Evolutionary conservation across 2,888 invertebrate genomes (phyloP).

Genomic region (Neoaliturus tenellus): DNA sequence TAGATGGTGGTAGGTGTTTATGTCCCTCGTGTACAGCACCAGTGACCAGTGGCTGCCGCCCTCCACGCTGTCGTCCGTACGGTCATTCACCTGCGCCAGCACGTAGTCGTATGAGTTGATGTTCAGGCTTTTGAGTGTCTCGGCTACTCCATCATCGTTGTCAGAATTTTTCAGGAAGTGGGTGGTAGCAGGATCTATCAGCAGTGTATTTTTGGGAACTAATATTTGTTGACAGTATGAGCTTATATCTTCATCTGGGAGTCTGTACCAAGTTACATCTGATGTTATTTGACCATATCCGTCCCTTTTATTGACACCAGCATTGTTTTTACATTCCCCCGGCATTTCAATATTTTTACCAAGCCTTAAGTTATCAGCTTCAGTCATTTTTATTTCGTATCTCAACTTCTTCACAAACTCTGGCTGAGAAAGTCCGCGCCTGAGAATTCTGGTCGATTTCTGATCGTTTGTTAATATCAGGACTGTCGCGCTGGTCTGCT

Average conservation of each 20-base stretch:
- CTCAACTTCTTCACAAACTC: not conserved
- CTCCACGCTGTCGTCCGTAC: not conserved
- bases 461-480: not conserved
- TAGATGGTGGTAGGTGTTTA: not conserved
- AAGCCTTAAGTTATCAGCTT: not conserved
- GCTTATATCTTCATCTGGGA: not conserved
- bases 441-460: not conserved
- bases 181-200: not conserved
- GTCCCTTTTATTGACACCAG: too few species aligned
- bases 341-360: not conserved
- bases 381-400: not conserved
- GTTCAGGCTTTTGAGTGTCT: not conserved
- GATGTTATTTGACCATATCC: not conserved
- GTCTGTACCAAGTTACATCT: not conserved
- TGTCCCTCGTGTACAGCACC: not conserved
- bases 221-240: not conserved
- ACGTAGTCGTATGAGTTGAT: conserved; percentile 7
- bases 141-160: not conserved
- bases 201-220: not conserved
- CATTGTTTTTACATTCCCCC: not conserved
- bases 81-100: conserved; percentile 22
- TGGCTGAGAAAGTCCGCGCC: not conserved
- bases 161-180: not conserved
- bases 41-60: conserved; percentile 20
- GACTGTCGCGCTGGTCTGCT: not conserved